Base-by-base conservation (phyloP, 1,140 invertebrate genomes). In the Saccostrea cuccullata region DNA sequence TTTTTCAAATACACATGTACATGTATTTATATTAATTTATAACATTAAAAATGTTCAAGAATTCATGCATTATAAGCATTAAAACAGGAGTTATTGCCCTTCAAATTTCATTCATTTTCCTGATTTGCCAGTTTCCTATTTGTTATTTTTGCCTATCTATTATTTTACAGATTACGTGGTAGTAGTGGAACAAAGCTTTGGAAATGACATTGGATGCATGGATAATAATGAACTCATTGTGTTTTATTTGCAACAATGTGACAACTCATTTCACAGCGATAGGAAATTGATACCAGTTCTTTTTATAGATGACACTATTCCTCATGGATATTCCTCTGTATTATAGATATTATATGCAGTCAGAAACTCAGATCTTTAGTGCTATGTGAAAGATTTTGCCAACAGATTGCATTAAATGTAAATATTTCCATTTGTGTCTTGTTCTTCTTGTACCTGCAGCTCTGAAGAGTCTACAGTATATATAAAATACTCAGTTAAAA, bases 151-250 rank as follows among this genome's bases (percentile, higher is more conserved):
- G 47, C 6, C 40, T 83, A n/a, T 58, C 12, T 47, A n/a, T 89
- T 70, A 85, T 17, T 89, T 91, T 91, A 67, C 89, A 93, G 92
- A 55, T 91, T 93, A 60, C 87, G 92, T 85, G 92, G 92, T 82
- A 93, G 92, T 77, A 90, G 90, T 91, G 86, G 91, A 13, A 91
- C 90, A 23, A 93, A 93, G 67, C 85, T 92, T 82, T 93, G 92
- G 92, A 93, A 93, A 86, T 93, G 84, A 92, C 67, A 64, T n/a
- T 12, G 55, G n/a, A 30, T 55, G 9, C 20, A 20, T 55, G 82
- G 26, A 11, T 77, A 15, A 8, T 36, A 40, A 30, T 36, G 23
- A 77, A 15, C 26, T 26, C 23, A 20, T 23, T 20, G 60, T 67
- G 20, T 67, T 77, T 77, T 26, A 30, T 36, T 30, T 77, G 26